A percentile compares a stretch with the other conserved stretches of the same genome.
Evolutionary conservation across 2,113 vertebrate species (phyloP).

Genomic region (Aix galericulata): DNA sequence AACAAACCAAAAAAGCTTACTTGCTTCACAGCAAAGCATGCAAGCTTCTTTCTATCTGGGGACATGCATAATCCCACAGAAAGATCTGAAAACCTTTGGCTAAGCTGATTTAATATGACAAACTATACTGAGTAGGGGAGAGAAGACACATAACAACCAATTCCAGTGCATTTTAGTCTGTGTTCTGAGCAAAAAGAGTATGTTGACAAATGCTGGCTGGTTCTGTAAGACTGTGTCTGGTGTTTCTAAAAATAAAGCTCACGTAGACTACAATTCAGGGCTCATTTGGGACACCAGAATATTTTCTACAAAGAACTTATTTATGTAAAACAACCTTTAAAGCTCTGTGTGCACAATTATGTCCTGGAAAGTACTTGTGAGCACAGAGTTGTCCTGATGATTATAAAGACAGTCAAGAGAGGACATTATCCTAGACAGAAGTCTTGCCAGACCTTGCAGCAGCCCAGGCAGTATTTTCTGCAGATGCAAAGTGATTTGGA

Average conservation of each 20-base stretch:
- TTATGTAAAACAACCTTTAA: not conserved
- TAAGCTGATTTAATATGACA: not conserved
- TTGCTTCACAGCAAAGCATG: not conserved
- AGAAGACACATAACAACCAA: not conserved
- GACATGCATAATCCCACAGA: not conserved
- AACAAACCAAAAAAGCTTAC: not conserved
- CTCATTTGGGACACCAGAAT: not conserved
- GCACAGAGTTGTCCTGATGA: not conserved
- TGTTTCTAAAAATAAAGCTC: not conserved
- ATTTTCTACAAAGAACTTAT: not conserved
- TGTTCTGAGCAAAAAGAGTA: not conserved
- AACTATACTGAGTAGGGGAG: not conserved
- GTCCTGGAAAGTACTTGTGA: not conserved
- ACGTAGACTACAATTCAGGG: not conserved
- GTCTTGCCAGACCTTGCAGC: not conserved
- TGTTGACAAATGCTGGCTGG: not conserved
- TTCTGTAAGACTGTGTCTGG: not conserved
- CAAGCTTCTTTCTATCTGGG: not conserved
- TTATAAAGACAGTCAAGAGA: not conserved
- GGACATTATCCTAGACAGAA: not conserved
- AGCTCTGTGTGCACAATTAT: not conserved
- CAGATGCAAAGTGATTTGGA: not conserved
- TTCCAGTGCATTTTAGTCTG: not conserved
- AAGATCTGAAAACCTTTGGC: not conserved
- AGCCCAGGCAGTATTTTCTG: not conserved